These are phyloP conservation scores for Daphoenositta chrysoptera DNA, from an alignment of 2,113 vertebrate species.

Conservation along the genomic window DNA sequence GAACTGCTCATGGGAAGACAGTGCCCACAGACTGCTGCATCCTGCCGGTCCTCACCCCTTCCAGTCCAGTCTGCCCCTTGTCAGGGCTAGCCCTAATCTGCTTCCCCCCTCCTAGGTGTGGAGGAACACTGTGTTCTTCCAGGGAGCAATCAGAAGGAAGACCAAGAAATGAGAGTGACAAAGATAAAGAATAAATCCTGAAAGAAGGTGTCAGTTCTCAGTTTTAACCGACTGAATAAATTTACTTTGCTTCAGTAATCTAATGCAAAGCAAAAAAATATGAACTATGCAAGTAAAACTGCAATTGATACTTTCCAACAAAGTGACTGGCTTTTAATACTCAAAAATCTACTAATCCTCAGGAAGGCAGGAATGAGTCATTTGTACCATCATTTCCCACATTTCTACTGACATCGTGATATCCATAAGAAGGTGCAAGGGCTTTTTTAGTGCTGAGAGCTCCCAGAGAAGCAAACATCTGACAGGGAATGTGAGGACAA, in stretches of 20 bases:
- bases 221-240: neutral
- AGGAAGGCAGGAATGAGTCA: neutral
- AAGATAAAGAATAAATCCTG: neutral
- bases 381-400: neutral
- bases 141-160: neutral
- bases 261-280: neutral
- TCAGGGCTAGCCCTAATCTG: neutral
- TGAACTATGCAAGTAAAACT: neutral
- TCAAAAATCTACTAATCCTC: neutral
- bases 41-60: neutral
- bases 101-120: neutral
- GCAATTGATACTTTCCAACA: neutral
- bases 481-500: neutral
- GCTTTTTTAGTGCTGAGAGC: neutral
- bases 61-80: neutral
- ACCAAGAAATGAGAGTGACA: neutral
- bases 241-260: neutral
- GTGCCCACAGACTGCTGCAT: rapidly evolving
- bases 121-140: neutral
- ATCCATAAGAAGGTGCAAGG: neutral
- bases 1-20: neutral
- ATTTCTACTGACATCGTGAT: neutral
- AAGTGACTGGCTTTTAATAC: neutral
- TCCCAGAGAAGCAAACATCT: neutral
- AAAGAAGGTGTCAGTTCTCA: neutral